Evolutionary conservation across 2,113 vertebrate genomes (phyloP), one percentile per base, ranked within the genome.

Genomic region (Lepus europaeus): DNA sequence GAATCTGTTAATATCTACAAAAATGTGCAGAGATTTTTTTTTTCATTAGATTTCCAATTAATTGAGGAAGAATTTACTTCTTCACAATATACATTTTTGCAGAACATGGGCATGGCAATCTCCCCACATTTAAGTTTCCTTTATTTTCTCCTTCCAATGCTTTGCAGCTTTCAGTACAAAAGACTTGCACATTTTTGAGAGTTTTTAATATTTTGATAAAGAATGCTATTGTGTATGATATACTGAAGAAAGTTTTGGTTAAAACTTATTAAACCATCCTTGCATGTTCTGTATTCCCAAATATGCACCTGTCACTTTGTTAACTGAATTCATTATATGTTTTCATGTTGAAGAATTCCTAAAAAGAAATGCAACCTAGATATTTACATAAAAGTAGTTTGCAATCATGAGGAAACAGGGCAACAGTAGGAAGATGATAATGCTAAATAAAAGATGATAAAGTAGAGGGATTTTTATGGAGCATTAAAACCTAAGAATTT

Each of bases 121-220:
- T 83, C 25, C 70, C 4, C 4, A 5, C n/a, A 36, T 49, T 36
- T 89, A 95, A 33, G 9, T 23, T 27, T 87, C 79, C 61, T 93
- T 69, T 83, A 66, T 53, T 93, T 84, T 63, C 20, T 59, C 36
- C 69, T 95, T 27, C 31, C 70, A 16, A 68, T 91, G 36, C 3
- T 85, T 88, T 91, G 9, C 1, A 81, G 14, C n/a, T 86, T 81
- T 80, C 45, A 80, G 1, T 49, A 29, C 36, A 9, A 13, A 64
- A 49, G 53, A 53, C 1, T 53, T 63, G 31, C 22, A 90, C 51
- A 84, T 77, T 92, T 94, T 66, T 91, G 33, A 78, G 12, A 80
- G 49, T 45, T 90, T 88, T 92, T 33, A 80, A 53, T 86, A 94
- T 88, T 94, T 88, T 78, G 33, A 49, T 77, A 85, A 88, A 66